Base-by-base conservation (phyloP, 2,888 invertebrate species). In the Volucella inflata region DNA sequence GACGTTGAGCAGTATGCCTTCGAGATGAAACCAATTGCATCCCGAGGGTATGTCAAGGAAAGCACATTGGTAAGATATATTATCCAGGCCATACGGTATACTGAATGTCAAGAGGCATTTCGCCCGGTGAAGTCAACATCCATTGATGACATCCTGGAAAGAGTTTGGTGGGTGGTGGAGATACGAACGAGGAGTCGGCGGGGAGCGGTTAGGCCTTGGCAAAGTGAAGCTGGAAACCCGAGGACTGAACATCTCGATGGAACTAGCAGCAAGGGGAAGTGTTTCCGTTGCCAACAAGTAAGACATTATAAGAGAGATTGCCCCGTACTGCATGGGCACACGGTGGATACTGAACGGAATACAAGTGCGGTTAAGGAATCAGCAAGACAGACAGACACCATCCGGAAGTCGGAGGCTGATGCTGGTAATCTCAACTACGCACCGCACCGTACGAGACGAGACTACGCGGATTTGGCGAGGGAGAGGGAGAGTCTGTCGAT, bases 401-500 rank as follows among this genome's bases (percentile, higher is more conserved):
- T 67, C 9, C 42, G 67, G 1, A 42, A 30, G 12, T 46, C 64
- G 8, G 55, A 55, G 14, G 74, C 55, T 9, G 17, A 55, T 11
- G 36, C 40, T 38, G 64, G 42, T 0, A 51, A 51, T 9, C 30
- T 51, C 0, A 42, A 72, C 1, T 74, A 36, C 38, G 11, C 14
- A 8, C 30, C 65, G 8, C 40, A 21, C 36, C n/a, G n/a, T n/a
- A n/a, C 36, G 21, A 65, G 46, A 48, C 17, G 2, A n/a, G n/a
- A 0, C 57, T 65, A 4, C 44, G 48, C 12, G 75, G 75, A 12
- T 77, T 77, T 51, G 77, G 60, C 9, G 46, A 42, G 12, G 68
- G 68, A 46, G 48, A 38, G 1, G 51, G 70, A n/a, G 17, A 68
- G 3, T 14, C 51, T 8, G 68, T 60, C 2, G 77, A 77, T 42